phyloP scores from a whole-genome alignment of 1,140 invertebrate genomes.

The Chironomus striatipennis region DNA sequence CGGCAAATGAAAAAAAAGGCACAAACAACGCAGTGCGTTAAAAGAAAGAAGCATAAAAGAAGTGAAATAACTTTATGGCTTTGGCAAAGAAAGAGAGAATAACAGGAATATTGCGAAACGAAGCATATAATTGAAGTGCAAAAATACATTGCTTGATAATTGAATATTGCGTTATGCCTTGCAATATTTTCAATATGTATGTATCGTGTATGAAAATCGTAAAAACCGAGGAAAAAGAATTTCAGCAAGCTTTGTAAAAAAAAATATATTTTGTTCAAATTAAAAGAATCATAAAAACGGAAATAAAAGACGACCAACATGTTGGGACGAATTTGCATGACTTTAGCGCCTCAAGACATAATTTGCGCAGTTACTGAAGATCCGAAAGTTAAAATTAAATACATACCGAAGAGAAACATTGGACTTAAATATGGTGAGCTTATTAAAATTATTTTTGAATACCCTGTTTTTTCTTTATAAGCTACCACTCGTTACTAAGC shows the following conservation, averaged over 20 bases:
- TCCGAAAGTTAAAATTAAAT: background rate
- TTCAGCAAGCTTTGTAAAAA: too few species aligned
- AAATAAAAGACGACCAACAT: background rate
- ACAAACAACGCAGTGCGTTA: slow-evolving; percentile 16
- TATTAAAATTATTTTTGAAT: background rate
- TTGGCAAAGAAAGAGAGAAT: background rate
- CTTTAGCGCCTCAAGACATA: background rate
- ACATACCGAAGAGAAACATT: background rate
- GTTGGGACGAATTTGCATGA: background rate
- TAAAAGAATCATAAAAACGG: background rate
- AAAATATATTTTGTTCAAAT: too few species aligned
- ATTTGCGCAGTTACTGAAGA: background rate
- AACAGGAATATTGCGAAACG: slow-evolving; percentile 6
- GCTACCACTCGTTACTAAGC: too few species aligned
- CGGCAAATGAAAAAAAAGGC: background rate
- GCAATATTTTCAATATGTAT: too few species aligned
- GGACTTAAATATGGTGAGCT: background rate
- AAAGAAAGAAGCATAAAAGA: background rate
- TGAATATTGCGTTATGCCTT: background rate
- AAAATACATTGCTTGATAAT: background rate
- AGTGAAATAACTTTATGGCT: background rate
- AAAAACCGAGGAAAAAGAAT: too few species aligned
- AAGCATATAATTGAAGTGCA: slow-evolving; percentile 8
- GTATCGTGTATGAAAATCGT: too few species aligned
- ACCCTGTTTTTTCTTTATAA: too few species aligned